Evolutionary conservation across 2,888 invertebrate species (phyloP).

Genomic region (Caenorhabditis sp.): DNA sequence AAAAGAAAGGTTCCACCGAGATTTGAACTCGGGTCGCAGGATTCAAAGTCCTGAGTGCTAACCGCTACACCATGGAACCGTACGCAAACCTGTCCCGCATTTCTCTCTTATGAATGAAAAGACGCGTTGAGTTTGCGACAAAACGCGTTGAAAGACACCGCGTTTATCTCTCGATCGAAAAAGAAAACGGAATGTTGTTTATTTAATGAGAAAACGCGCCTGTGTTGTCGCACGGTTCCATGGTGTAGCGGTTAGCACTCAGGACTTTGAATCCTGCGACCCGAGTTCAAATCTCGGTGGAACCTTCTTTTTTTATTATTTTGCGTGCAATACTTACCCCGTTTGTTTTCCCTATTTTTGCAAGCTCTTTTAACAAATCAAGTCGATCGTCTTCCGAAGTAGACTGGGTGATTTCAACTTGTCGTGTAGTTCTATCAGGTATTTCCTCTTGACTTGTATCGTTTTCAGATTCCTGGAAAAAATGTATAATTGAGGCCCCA

Average conservation of each 20-base stretch:
- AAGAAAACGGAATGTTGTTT: neutral
- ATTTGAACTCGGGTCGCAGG: conserved; percentile 60
- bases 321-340: neutral
- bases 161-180: neutral
- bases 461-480: neutral
- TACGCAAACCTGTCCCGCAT: neutral
- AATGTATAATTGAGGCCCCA: neutral
- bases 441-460: conserved; percentile 5
- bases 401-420: conserved; percentile 43
- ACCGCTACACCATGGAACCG: conserved; percentile 59
- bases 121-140: neutral
- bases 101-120: neutral
- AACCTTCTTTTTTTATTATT: conserved; percentile 45
- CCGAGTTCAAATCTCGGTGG: conserved; percentile 59
- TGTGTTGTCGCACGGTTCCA: conserved; percentile 25
- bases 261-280: conserved; percentile 59
- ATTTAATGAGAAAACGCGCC: neutral
- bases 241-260: conserved; percentile 61
- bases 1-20: conserved; percentile 43
- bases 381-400: conserved; percentile 43
- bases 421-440: conserved; percentile 22
- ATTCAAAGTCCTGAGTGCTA: conserved; percentile 61
- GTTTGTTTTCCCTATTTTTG: conserved; percentile 38
- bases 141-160: neutral
- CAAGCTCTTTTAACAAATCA: conserved; percentile 47